Conservation (phyloP, 2,888 invertebrate genomes). For the Helleia helle region DNA sequence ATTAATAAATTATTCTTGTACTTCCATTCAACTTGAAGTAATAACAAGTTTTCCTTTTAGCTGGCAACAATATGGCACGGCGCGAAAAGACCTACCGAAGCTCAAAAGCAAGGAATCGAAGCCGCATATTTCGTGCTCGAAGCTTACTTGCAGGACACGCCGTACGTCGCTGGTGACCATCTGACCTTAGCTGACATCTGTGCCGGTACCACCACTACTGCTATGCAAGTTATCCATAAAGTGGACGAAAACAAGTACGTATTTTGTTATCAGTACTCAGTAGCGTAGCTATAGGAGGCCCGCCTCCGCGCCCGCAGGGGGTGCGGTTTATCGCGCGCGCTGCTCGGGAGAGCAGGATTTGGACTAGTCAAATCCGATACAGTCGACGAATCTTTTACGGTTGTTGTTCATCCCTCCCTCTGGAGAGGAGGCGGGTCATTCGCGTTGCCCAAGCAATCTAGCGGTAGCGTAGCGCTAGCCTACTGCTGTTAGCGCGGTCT, state of each 20-base stretch:
- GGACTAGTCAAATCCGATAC: too few relatives aligned
- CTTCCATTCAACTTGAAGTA: background rate
- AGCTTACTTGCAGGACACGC: conserved; percentile 24
- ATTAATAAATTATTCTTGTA: too few relatives aligned
- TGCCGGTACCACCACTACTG: conserved; percentile 27
- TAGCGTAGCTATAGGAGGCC: background rate
- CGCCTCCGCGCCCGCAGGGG: too few relatives aligned
- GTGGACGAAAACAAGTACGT: conserved; percentile 30
- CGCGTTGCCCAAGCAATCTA: too few relatives aligned
- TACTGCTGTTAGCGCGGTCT: too few relatives aligned
- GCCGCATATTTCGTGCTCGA: conserved; percentile 30
- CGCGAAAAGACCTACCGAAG: conserved; percentile 20
- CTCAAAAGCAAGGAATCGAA: conserved; percentile 27
- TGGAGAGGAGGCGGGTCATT: too few relatives aligned
- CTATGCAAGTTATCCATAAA: conserved; percentile 25
- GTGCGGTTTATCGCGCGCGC: too few relatives aligned
- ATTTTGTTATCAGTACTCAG: too few relatives aligned
- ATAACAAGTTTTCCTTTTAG: conserved; percentile 20
- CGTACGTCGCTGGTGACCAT: conserved; percentile 28
- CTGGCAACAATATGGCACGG: conserved; percentile 28
- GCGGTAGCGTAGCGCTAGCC: too few relatives aligned
- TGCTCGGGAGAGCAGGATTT: too few relatives aligned
- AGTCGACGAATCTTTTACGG: too few relatives aligned
- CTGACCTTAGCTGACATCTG: conserved; percentile 37
- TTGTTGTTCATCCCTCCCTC: too few relatives aligned